Conservation (phyloP, 2,888 invertebrate genomes). For the Tenthredo scrophulariae region DNA sequence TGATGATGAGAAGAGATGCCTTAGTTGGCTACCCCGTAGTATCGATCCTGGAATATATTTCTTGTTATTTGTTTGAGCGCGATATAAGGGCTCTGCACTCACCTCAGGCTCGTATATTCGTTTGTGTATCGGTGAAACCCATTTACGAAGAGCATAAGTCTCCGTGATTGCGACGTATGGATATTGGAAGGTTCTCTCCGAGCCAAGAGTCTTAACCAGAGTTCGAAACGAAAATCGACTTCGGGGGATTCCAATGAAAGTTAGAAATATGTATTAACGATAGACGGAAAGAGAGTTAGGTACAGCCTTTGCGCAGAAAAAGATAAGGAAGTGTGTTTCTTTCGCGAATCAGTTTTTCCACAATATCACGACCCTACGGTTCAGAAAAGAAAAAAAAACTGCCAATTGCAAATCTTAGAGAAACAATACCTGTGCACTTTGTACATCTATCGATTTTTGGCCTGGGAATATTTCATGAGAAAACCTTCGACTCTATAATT, state of each 20-base stretch:
- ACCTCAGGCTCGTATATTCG: constrained; percentile 33
- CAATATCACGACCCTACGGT: background rate
- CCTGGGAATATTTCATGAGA: constrained; percentile 9
- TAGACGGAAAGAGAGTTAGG: background rate
- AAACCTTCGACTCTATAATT: constrained; percentile 37
- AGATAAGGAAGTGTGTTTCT: background rate
- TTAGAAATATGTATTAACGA: constrained; percentile 23
- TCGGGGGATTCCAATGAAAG: background rate
- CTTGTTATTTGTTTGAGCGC: constrained; percentile 26
- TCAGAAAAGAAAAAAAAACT: no score
- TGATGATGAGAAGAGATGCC: constrained; percentile 20
- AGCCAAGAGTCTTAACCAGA: background rate
- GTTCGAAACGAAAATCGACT: constrained; percentile 32
- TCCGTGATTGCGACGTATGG: constrained; percentile 48
- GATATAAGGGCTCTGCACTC: constrained; percentile 34
- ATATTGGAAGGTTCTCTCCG: constrained; percentile 43
- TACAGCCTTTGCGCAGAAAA: background rate
- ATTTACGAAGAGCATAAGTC: constrained; percentile 35
- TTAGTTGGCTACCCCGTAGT: background rate
- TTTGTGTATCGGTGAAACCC: constrained; percentile 33
- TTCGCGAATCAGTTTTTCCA: background rate
- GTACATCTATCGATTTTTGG: constrained; percentile 7
- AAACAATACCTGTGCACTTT: background rate
- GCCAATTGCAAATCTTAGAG: background rate
- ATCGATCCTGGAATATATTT: constrained; percentile 22